Evolutionary conservation across 2,113 vertebrate genomes (phyloP).

Genomic region (Amphiprion percula): DNA sequence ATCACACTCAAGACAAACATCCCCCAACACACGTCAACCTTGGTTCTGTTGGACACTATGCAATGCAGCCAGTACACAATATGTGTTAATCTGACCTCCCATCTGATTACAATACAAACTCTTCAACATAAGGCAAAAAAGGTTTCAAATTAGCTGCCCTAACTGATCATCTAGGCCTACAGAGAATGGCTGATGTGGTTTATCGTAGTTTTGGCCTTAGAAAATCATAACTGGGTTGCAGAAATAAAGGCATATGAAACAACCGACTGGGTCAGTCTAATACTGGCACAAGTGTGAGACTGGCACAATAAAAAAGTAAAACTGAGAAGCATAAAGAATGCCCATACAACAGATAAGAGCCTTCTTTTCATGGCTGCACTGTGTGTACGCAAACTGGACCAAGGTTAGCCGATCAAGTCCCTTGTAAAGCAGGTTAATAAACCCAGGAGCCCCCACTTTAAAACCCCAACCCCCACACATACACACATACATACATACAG

Average conservation of each 20-base stretch:
- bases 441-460: constrained; percentile 51
- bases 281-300: constrained; percentile 80
- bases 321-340: constrained; percentile 65
- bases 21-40: constrained; percentile 38
- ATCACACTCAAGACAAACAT: constrained; percentile 51
- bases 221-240: constrained; percentile 73
- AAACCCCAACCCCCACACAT: constrained; percentile 37
- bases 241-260: constrained; percentile 76
- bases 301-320: constrained; percentile 68
- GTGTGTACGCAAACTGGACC: constrained; percentile 66
- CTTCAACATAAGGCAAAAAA: constrained; percentile 77
- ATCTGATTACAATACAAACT: constrained; percentile 46
- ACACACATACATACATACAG: constrained; percentile 59
- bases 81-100: constrained; percentile 34
- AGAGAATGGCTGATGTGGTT: constrained; percentile 59
- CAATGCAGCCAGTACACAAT: constrained; percentile 61
- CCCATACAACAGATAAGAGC: constrained; percentile 59
- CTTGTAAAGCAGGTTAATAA: constrained; percentile 67
- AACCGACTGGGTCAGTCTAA: constrained; percentile 56
- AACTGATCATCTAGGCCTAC: constrained; percentile 73
- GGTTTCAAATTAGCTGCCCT: constrained; percentile 78
- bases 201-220: constrained; percentile 64
- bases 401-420: constrained; percentile 61
- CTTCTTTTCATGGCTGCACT: constrained; percentile 62
- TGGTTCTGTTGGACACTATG: constrained; percentile 59